These are phyloP conservation scores for Lycocerus yunnanus DNA, from an alignment of 2,888 invertebrate genomes.

Conservation along the genomic window DNA sequence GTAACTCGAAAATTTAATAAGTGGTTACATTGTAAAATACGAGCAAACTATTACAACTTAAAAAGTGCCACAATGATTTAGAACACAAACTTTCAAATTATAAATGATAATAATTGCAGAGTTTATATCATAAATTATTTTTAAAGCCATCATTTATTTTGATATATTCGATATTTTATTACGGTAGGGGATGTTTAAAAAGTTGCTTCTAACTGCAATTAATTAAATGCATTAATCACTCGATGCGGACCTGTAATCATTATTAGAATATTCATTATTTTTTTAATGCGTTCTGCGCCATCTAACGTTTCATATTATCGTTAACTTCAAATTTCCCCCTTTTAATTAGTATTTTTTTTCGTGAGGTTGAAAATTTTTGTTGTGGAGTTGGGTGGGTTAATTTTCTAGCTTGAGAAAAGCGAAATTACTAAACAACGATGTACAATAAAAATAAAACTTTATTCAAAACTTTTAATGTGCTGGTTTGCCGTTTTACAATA, in stretches of 20 bases:
- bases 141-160: neutral
- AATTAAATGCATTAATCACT: neutral
- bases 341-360: neutral
- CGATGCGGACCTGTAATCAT: neutral
- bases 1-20: neutral
- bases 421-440: neutral
- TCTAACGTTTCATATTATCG: neutral
- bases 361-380: neutral
- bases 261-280: neutral
- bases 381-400: neutral
- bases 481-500: neutral
- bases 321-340: neutral
- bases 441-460: neutral
- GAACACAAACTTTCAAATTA: neutral
- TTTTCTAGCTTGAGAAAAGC: neutral
- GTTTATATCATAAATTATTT: neutral
- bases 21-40: neutral
- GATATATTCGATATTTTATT: neutral
- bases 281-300: neutral
- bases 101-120: neutral
- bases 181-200: neutral
- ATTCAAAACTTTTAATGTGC: neutral
- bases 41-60: neutral
- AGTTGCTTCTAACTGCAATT: neutral
- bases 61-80: neutral